Conservation (phyloP, 2,888 invertebrate species). For the Sclerodermus sp. region DNA sequence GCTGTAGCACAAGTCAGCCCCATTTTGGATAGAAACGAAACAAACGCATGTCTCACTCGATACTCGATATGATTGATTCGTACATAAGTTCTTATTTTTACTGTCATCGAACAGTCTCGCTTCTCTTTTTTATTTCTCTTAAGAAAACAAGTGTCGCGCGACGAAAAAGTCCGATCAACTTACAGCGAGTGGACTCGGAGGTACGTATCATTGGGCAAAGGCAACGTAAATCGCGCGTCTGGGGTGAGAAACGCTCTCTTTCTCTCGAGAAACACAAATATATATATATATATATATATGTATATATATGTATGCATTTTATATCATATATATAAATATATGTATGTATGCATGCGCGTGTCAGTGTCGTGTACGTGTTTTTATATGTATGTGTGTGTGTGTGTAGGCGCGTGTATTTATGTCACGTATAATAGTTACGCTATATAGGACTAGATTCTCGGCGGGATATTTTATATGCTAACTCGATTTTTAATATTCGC, state of each 20-base stretch:
- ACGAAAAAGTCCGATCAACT: slow-evolving; percentile 2
- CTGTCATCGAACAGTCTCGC: slow-evolving; percentile 12
- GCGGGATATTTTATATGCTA: slow-evolving; percentile 24
- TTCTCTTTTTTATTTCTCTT: slow-evolving; percentile 4
- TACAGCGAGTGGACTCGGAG: slow-evolving; percentile 13
- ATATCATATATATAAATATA: background rate
- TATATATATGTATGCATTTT: slow-evolving; percentile 7
- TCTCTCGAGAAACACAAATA: slow-evolving; percentile 21
- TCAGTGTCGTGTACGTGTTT: no score
- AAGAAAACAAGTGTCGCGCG: background rate
- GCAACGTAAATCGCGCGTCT: slow-evolving; percentile 30
- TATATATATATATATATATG: slow-evolving; percentile 15
- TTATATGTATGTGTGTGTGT: no score
- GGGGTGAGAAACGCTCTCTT: no score
- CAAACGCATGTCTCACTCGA: slow-evolving; percentile 22
- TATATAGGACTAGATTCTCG: slow-evolving; percentile 27
- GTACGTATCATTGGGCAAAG: slow-evolving; percentile 26
- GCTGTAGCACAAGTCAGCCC: no score
- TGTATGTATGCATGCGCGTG: background rate
- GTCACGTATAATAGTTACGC: background rate
- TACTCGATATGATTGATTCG: slow-evolving; percentile 36
- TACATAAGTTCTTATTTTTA: slow-evolving; percentile 9
- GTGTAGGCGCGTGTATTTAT: no score
- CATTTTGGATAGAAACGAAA: no score
- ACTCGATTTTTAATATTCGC: background rate